Evolutionary conservation across 2,113 vertebrate genomes (phyloP).

Genomic region (Bagarius yarrelli): DNA sequence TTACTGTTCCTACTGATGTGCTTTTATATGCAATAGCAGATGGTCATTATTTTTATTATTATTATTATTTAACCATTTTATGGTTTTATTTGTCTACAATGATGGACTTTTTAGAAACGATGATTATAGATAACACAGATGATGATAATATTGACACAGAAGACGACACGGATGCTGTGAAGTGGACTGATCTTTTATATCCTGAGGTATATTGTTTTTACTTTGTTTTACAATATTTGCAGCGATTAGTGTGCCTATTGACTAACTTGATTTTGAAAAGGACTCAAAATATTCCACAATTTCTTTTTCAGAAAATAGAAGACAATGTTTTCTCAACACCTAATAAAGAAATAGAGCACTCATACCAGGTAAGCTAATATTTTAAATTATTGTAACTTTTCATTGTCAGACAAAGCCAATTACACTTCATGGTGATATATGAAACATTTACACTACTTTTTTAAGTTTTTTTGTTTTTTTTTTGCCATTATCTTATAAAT

Average conservation of each 20-base stretch:
- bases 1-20: background rate
- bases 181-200: conserved; percentile 12
- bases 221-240: background rate
- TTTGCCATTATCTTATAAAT: conserved; percentile 9
- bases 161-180: background rate
- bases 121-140: conserved; percentile 14
- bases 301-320: conserved; percentile 15
- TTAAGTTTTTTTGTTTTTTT: no score
- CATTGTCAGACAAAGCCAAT: background rate
- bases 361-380: conserved; percentile 27
- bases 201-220: conserved; percentile 20
- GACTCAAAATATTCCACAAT: background rate
- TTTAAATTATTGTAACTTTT: background rate
- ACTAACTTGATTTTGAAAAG: background rate
- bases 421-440: background rate
- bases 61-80: background rate
- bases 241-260: background rate
- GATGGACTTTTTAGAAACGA: background rate
- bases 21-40: background rate
- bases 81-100: conserved; percentile 5
- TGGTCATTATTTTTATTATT: background rate
- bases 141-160: conserved; percentile 39
- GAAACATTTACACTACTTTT: no score
- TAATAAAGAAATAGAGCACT: background rate
- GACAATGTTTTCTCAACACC: background rate